phyloP scores from a whole-genome alignment of 2,888 invertebrate species.

The Norana najaformis region DNA sequence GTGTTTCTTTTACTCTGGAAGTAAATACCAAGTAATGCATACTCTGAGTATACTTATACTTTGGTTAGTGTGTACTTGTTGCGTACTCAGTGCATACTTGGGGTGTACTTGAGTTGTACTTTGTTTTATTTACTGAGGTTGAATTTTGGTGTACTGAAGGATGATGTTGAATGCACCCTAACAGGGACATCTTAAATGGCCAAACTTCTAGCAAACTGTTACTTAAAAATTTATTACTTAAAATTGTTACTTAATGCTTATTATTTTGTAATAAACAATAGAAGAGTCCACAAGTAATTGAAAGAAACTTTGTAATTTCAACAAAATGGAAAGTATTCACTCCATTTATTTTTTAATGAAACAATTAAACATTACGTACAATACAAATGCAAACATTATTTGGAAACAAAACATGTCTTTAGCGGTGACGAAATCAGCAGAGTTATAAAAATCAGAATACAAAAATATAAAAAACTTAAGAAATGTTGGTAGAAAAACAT shows the following conservation, averaged over 20 bases:
- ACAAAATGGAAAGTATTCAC: neutral
- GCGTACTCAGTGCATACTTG: too few species aligned
- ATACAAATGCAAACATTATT: neutral
- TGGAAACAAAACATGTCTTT: neutral
- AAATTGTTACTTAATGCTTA: neutral
- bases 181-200: neutral
- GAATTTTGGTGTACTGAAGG: neutral
- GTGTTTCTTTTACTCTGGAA: neutral
- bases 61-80: neutral
- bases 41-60: too few species aligned
- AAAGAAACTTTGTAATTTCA: neutral
- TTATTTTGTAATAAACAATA: too few species aligned
- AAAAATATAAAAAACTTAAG: slow-evolving; percentile 16
- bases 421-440: neutral
- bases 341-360: slow-evolving; percentile 13
- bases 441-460: neutral
- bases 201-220: neutral
- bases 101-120: neutral
- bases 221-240: slow-evolving; percentile 2
- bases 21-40: too few species aligned
- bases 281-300: neutral
- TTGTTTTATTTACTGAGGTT: neutral
- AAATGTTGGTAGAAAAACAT: slow-evolving; percentile 20
- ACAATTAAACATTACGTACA: neutral
- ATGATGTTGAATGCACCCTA: neutral